These are phyloP conservation scores for Toxotes lorentzi DNA, from an alignment of 2,797 vertebrate species.

Conservation along the genomic window DNA sequence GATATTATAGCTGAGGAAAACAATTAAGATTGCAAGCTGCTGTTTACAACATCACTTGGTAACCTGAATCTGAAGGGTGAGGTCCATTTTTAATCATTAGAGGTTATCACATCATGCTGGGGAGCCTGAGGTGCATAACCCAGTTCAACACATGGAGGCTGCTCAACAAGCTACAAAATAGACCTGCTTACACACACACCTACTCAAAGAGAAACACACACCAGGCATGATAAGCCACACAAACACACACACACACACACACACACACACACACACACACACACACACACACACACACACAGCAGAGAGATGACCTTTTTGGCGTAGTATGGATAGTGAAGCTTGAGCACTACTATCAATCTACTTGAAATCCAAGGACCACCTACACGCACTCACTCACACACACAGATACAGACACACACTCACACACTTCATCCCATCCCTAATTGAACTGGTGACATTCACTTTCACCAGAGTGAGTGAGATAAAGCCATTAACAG, in stretches of 20 bases:
- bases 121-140: constrained; percentile 36
- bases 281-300: constrained; percentile 4
- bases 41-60: not conserved
- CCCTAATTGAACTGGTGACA: constrained; percentile 73
- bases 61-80: constrained; percentile 16
- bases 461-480: constrained; percentile 61
- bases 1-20: constrained; percentile 11
- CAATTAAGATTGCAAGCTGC: not conserved
- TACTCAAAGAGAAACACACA: constrained; percentile 46
- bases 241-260: not conserved
- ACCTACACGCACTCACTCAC: constrained; percentile 17
- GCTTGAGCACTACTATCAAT: constrained; percentile 56
- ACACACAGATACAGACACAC: constrained; percentile 8
- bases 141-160: constrained; percentile 49
- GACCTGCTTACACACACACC: constrained; percentile 52
- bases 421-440: constrained; percentile 25
- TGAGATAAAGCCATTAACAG: constrained; percentile 74
- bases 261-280: constrained; percentile 8
- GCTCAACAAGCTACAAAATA: constrained; percentile 56
- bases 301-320: constrained; percentile 62
- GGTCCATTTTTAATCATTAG: constrained; percentile 36
- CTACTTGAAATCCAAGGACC: constrained; percentile 63
- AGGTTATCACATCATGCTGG: constrained; percentile 35
- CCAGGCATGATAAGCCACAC: constrained; percentile 28
- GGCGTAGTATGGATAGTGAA: constrained; percentile 42